A percentile compares a stretch with the other conserved stretches of the same genome.
Evolutionary conservation across 2,888 invertebrate genomes (phyloP).

Genomic region (Agonopterix alstromeriana): DNA sequence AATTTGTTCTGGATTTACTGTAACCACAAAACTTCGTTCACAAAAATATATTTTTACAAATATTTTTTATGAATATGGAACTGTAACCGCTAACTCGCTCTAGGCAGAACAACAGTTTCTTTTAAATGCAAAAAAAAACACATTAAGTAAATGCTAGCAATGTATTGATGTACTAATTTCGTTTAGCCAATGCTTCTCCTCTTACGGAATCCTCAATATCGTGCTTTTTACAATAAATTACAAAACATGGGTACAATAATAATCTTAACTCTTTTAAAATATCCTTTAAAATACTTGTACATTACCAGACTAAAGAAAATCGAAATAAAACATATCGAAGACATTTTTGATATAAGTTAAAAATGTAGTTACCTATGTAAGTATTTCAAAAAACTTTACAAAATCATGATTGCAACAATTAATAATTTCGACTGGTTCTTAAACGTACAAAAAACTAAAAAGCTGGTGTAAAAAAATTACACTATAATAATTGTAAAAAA

Average conservation of each 20-base stretch:
- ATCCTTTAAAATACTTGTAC: conserved; percentile 4
- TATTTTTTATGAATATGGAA: conserved; percentile 56
- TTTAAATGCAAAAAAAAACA: conserved; percentile 29
- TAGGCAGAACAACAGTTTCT: conserved; percentile 26
- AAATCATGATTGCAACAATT: background rate
- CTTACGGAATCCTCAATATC: background rate
- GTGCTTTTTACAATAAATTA: background rate
- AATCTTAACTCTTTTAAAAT: background rate
- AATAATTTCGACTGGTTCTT: background rate
- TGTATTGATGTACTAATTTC: conserved; percentile 11
- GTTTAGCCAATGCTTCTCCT: conserved; percentile 1
- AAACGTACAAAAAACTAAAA: too few relatives aligned
- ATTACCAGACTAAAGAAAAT: background rate
- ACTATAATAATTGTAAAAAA: too few relatives aligned
- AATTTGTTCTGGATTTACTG: conserved; percentile 22
- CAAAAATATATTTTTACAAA: conserved; percentile 67
- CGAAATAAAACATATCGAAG: background rate
- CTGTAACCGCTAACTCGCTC: conserved; percentile 48
- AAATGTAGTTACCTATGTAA: too few relatives aligned
- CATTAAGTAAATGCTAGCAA: conserved; percentile 21
- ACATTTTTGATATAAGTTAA: too few relatives aligned
- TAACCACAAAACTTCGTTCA: conserved; percentile 58
- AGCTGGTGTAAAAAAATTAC: too few relatives aligned
- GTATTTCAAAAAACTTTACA: background rate
- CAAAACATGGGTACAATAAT: conserved; percentile 3